Conservation (phyloP, 2,888 invertebrate species). For the Galeruca laticollis region DNA sequence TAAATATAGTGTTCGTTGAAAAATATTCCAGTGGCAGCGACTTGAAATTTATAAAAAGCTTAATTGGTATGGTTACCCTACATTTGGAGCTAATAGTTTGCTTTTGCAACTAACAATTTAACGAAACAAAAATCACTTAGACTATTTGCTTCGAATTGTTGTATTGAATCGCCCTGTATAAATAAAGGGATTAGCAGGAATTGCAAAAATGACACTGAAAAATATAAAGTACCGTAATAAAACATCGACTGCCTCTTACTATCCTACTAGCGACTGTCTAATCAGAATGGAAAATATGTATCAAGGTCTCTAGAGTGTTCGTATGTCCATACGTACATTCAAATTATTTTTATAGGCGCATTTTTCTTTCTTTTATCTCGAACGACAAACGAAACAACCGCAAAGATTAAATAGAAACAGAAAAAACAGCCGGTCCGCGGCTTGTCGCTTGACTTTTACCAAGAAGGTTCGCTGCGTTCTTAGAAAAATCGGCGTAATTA, state of each 20-base stretch:
- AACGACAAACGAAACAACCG: slow-evolving; percentile 42
- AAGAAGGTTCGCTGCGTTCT: slow-evolving; percentile 21
- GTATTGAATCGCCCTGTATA: slow-evolving; percentile 6
- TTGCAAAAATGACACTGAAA: slow-evolving; percentile 58
- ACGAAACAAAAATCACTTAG: no score
- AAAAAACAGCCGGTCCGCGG: slow-evolving; percentile 2
- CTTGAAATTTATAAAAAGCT: no score
- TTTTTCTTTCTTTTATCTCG: slow-evolving; percentile 49
- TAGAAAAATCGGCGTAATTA: slow-evolving; percentile 28
- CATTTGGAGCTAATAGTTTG: no score
- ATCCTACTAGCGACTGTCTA: slow-evolving; percentile 44
- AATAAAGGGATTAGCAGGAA: slow-evolving; percentile 1
- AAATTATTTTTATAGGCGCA: slow-evolving; percentile 58
- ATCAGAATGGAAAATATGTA: slow-evolving; percentile 48
- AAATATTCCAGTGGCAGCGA: no score
- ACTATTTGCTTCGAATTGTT: no score
- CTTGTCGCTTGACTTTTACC: slow-evolving; percentile 13
- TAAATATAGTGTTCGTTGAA: no score
- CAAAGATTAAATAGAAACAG: not conserved
- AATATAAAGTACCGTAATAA: slow-evolving; percentile 59
- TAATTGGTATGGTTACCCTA: no score
- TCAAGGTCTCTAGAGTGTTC: slow-evolving; percentile 53
- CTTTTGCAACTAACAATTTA: no score
- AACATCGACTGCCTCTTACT: slow-evolving; percentile 57
- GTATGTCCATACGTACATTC: slow-evolving; percentile 60